Evolutionary conservation across 2,797 vertebrate species (phyloP).

Genomic region (Fistularia tabacaria): DNA sequence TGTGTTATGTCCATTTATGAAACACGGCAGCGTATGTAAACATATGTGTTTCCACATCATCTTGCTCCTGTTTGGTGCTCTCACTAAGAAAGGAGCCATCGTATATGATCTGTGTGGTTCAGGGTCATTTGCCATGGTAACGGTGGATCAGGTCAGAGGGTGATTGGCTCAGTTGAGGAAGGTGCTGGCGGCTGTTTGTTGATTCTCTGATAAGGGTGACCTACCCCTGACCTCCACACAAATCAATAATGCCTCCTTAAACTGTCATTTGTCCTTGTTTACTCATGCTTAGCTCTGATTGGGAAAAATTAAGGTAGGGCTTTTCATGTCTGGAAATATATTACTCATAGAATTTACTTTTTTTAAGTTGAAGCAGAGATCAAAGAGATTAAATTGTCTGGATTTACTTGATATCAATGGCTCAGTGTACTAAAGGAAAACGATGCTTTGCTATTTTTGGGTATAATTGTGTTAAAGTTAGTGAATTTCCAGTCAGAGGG

Average conservation of each 20-base stretch:
- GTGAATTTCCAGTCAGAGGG: slow-evolving; percentile 53
- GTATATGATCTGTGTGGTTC: slow-evolving; percentile 48
- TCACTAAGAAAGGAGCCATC: slow-evolving; percentile 31
- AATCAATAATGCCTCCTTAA: slow-evolving; percentile 79
- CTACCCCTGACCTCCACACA: slow-evolving; percentile 69
- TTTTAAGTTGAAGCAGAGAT: neutral
- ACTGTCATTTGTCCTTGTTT: slow-evolving; percentile 76
- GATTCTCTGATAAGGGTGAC: slow-evolving; percentile 73
- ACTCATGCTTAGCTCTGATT: slow-evolving; percentile 56
- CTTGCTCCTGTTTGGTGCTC: slow-evolving; percentile 16
- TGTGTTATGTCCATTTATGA: slow-evolving; percentile 2
- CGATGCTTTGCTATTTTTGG: slow-evolving; percentile 1
- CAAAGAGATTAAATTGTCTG: slow-evolving; percentile 1
- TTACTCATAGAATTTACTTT: neutral
- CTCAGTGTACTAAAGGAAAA: neutral
- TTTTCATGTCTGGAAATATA: slow-evolving; percentile 23
- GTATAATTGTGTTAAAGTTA: slow-evolving; percentile 12
- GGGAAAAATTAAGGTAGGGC: slow-evolving; percentile 53
- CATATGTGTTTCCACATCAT: slow-evolving; percentile 18
- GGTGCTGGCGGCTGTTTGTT: slow-evolving; percentile 70
- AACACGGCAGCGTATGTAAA: neutral
- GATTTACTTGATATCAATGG: slow-evolving; percentile 7
- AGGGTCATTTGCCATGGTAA: slow-evolving; percentile 72
- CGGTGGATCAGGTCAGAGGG: slow-evolving; percentile 59
- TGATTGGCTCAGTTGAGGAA: slow-evolving; percentile 62